Base-by-base conservation (phyloP, 2,888 invertebrate species). In the Stomorhina lunata region DNA sequence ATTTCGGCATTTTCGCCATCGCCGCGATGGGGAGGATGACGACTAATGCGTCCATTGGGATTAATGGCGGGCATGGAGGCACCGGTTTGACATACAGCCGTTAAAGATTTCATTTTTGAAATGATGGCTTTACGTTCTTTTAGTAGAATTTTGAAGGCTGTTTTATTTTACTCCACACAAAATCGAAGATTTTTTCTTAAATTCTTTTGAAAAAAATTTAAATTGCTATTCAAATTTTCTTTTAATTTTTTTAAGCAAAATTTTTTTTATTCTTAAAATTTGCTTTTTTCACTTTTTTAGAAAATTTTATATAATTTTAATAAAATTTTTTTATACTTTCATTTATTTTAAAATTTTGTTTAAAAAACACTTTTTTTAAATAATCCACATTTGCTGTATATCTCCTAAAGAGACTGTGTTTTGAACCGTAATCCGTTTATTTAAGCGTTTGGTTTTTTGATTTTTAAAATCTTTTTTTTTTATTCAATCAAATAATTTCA, bases 1-100 rank as follows among this genome's bases (percentile, higher is more conserved):
- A 98, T 97, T 92, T 98, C 98, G 86, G 97, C 97, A 90, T 96
- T 96, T 90, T 97, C 97, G 86, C 96, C 94, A 88, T 96, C 96
- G 86, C 95, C 94, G 84, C 93, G 92, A 71, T 88, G 87, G 4
- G 83, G 84, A 22, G 87, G 93, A 93, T 88, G 90, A 87, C 94
- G 93, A 85, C 94, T 92, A 85, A 95, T 94, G 87, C 95, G 93
- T 69, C 95, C 95, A 86, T 92, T 92, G 22, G 93, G 92, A 86
- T 94, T 94, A 80, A 90, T 88, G 63, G 94, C 93, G 87, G 94
- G 93, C 88, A 94, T 94, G 66, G 90, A 87, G 90, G 94, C 94
- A 92, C 94, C 94, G 90, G 94, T 94, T 88, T 94, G 93, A 92
- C 94, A 95, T 92, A 95, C 93, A 91, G 94, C 94, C 91, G 95